A percentile compares a stretch with the other conserved stretches of the same genome.
Conservation (phyloP, 2,888 invertebrate species). For the Drosophila kambysellisi region DNA sequence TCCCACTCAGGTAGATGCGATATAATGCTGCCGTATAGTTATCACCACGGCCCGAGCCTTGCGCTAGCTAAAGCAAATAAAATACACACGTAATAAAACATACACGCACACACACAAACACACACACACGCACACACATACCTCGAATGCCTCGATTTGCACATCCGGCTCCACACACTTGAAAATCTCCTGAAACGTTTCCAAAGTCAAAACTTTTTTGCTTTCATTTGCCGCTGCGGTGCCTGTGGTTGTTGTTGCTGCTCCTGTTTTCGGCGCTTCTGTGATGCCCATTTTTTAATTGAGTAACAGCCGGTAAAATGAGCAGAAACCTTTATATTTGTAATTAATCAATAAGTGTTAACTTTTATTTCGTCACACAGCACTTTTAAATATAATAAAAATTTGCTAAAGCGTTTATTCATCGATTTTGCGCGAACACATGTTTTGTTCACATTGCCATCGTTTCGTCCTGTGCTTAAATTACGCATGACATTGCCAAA, state of each 20-base stretch:
- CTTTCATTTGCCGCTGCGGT: constrained; percentile 61
- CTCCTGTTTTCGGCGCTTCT: constrained; percentile 68
- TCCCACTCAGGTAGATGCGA: constrained; percentile 88
- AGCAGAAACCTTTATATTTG: neutral
- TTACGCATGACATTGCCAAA: constrained; percentile 34
- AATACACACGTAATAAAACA: neutral
- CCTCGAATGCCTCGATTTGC: constrained; percentile 87
- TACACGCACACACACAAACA: neutral
- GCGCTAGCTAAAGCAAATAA: constrained; percentile 86
- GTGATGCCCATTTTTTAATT: constrained; percentile 76
- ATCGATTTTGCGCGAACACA: constrained; percentile 79
- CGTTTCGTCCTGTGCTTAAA: constrained; percentile 38
- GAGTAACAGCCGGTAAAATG: neutral
- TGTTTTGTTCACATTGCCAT: constrained; percentile 45
- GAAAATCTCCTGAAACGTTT: constrained; percentile 87
- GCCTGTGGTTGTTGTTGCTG: constrained; percentile 47
- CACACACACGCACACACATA: constrained; percentile 58
- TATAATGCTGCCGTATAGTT: constrained; percentile 91
- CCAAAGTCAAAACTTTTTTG: constrained; percentile 85
- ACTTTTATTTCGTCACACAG: constrained; percentile 18
- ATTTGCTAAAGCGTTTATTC: constrained; percentile 44
- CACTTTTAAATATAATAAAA: constrained; percentile 26
- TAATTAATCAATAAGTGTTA: constrained; percentile 33
- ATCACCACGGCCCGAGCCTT: constrained; percentile 90
- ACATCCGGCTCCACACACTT: constrained; percentile 87